phyloP scores from a whole-genome alignment of 2,888 invertebrate species.

The Aleiodes testaceus region DNA sequence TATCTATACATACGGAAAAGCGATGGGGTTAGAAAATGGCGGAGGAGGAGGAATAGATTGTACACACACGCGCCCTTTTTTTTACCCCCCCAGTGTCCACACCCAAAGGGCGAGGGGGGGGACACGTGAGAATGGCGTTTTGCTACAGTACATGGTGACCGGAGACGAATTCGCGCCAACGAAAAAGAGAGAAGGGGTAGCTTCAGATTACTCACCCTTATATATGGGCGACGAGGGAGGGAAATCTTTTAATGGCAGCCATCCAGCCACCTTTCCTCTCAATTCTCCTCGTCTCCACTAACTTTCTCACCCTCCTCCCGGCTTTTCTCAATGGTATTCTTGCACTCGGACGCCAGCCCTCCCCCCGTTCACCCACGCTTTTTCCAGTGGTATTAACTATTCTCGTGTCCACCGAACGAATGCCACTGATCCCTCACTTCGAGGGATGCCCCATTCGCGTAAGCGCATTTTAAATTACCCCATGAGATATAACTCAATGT shows the following conservation, averaged over 20 bases:
- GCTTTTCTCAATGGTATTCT: background rate
- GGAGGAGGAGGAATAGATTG: constrained; percentile 33
- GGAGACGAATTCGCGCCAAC: constrained; percentile 23
- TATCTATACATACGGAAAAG: constrained; percentile 23
- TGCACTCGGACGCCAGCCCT: background rate
- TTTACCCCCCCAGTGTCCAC: constrained; percentile 40
- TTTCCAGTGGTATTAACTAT: constrained; percentile 66
- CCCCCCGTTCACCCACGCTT: constrained; percentile 46
- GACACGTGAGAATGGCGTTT: constrained; percentile 5
- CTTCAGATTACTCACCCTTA: constrained; percentile 68
- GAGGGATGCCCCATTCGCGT: constrained; percentile 61
- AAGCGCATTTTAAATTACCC: constrained; percentile 69
- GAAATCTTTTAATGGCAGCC: constrained; percentile 72
- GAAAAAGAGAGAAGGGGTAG: constrained; percentile 47
- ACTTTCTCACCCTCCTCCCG: constrained; percentile 35
- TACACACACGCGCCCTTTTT: constrained; percentile 30
- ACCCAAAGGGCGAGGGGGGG: constrained; percentile 32
- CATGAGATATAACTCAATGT: constrained; percentile 48
- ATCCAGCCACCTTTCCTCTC: constrained; percentile 55
- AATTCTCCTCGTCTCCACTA: constrained; percentile 9
- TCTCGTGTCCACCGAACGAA: constrained; percentile 67
- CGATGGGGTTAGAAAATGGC: constrained; percentile 24
- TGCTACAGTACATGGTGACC: constrained; percentile 29
- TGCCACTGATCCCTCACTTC: constrained; percentile 55
- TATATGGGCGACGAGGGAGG: constrained; percentile 66